Evolutionary conservation across 1,140 invertebrate species (phyloP).

Genomic region (Tetranychus urticae): DNA sequence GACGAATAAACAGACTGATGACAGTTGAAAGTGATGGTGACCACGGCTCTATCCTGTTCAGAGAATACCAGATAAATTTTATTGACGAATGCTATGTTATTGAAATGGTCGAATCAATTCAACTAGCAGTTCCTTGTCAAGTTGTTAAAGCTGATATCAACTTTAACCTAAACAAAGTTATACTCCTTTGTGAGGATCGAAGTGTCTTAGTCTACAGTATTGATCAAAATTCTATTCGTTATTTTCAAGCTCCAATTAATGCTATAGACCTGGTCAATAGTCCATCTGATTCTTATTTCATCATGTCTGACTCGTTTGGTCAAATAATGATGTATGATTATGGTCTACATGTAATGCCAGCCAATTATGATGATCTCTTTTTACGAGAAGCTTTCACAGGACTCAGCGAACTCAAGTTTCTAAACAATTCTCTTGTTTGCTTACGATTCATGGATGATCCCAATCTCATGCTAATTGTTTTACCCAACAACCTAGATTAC

Average conservation of each 20-base stretch:
- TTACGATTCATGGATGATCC: background rate
- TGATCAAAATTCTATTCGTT: slow-evolving; percentile 2
- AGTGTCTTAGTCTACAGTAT: slow-evolving; percentile 6
- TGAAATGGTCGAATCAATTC: background rate
- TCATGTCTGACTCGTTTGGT: slow-evolving; percentile 1
- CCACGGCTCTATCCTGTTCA: no score
- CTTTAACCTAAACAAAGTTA: slow-evolving; percentile 1
- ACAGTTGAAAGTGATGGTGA: background rate
- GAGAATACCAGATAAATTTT: background rate
- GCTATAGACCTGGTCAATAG: background rate
- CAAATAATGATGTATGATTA: slow-evolving; percentile 6
- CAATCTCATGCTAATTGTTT: background rate
- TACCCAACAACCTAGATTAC: background rate
- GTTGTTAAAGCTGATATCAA: slow-evolving; percentile 8
- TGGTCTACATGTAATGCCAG: slow-evolving; percentile 5
- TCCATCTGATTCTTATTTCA: slow-evolving; percentile 7
- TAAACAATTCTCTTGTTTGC: background rate
- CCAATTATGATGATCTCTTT: slow-evolving; percentile 1
- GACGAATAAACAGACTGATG: background rate
- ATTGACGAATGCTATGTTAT: background rate
- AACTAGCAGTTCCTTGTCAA: background rate
- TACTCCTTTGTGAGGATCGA: slow-evolving; percentile 6
- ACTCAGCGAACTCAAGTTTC: background rate
- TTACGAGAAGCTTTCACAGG: background rate
- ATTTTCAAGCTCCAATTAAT: slow-evolving; percentile 4